Evolutionary conservation across 2,797 vertebrate species (phyloP), one percentile per base, ranked within the genome.

Genomic region (Rhinatrema bivittatum): DNA sequence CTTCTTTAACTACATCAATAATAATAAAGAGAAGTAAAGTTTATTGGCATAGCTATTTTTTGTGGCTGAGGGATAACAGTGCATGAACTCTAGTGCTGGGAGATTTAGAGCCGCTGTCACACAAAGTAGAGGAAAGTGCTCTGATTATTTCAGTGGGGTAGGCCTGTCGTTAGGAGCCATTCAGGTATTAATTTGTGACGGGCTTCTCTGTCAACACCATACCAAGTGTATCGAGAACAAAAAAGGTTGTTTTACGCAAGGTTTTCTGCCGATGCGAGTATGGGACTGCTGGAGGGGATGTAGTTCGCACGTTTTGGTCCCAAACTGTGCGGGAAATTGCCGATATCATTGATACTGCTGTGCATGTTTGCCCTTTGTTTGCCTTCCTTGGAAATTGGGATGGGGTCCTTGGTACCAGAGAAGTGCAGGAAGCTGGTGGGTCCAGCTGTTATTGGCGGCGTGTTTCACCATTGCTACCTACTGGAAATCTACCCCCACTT

Each of bases 91-190:
- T 29, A 18, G 16, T 3, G 1, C 21, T 4, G 22, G 18, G 27
- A 53, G 53, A 62, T 64, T 47, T 43, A 56, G 36, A 2, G 12
- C 5, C 3, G 20, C 57, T 69, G 66, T 51, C 44, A 13, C 31
- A 0, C 1, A 31, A 7, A 54, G 57, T 3, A 27, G 32, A 32
- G 22, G 51, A 39, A 43, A 5, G 49, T 36, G 45, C 41, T 37
- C 45, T 29, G 43, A 36, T 48, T 36, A 62, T 20, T 42, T 51
- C 44, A 25, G 48, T 36, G 7, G 2, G 35, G 33, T 52, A 60
- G 57, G 43, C 49, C 29, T 39, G 48, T 34, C 31, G 46, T 39
- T 6, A 40, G 53, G 45, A 29, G 41, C 47, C 29, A 32, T 51
- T 36, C 23, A 2, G 44, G 60, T 36, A 29, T 60, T 50, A 39